Percentiles rank a stretch among this genome's conserved stretches.
These are phyloP conservation scores for Catocala sponsa DNA, from an alignment of 2,888 invertebrate genomes.

Conservation along the genomic window DNA sequence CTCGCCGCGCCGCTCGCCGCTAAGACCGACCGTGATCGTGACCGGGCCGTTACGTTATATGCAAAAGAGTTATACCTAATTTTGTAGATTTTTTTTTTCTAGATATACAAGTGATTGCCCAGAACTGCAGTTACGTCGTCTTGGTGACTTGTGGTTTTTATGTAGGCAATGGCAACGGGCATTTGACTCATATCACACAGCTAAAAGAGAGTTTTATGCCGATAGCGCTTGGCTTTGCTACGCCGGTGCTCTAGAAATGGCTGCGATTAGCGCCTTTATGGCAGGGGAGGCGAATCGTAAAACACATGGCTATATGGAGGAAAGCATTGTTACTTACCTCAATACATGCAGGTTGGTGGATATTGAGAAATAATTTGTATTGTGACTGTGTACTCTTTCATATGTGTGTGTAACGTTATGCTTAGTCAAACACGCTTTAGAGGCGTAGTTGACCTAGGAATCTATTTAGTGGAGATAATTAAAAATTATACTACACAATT, in stretches of 20 bases:
- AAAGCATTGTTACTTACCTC: slow-evolving; percentile 96
- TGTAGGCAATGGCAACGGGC: slow-evolving; percentile 97
- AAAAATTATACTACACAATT: too few species aligned
- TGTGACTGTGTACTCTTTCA: too few species aligned
- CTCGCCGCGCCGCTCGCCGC: too few species aligned
- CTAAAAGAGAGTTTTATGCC: slow-evolving; percentile 98
- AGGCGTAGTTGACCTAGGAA: too few species aligned
- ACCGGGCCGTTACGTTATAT: too few species aligned
- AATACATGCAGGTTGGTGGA: slow-evolving; percentile 94
- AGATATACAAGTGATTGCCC: slow-evolving; percentile 95
- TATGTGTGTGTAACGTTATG: too few species aligned
- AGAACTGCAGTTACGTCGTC: slow-evolving; percentile 96
- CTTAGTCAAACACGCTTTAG: too few species aligned
- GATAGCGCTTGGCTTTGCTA: slow-evolving; percentile 99
- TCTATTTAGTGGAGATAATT: too few species aligned
- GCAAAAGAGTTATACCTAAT: too few species aligned
- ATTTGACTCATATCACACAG: slow-evolving; percentile 97
- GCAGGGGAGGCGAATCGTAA: slow-evolving; percentile 93
- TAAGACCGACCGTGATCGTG: too few species aligned
- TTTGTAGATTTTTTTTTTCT: slow-evolving; percentile 9
- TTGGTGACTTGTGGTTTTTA: slow-evolving; percentile 98
- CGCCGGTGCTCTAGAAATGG: slow-evolving; percentile 99
- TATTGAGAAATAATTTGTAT: not conserved
- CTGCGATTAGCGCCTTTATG: slow-evolving; percentile 97
- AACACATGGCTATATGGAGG: slow-evolving; percentile 97